Evolutionary conservation across 2,888 invertebrate species (phyloP), one percentile per base, ranked within the genome.

Genomic region (Perizoma affinitatum): DNA sequence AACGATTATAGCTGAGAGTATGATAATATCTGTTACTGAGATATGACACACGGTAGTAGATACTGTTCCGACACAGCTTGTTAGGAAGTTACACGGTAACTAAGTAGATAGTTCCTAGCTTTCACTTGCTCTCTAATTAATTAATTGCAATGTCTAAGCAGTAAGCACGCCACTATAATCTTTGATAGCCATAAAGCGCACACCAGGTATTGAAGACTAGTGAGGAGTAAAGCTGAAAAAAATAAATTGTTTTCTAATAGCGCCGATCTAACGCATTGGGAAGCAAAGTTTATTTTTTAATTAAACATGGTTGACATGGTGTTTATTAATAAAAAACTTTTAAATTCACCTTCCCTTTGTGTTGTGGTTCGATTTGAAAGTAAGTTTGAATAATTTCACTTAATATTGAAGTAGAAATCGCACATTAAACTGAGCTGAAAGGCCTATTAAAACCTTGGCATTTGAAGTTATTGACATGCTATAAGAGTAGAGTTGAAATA

Each of bases 61-160:
- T 22, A 57, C 61, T 45, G 45, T 50, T 47, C 45, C 46, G 51
- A 54, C 54, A 52, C 49, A 45, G 61, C 54, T 61, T 52, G 57
- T 61, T 58, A 58, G 50, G 41, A 47, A 54, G 52, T 35, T 56
- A 51, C 53, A 47, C 41, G 41, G 54, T 58, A 63, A 22, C 22
- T 22, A 22, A 22, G 48, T 33, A 46, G 50, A 44, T 40, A 54
- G 7, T 44, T 43, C 9, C 40, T 44, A 6, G 63, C 60, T 68
- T 65, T 68, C 67, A 50, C 65, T 56, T 51, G 50, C 59, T 63
- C 65, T 67, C 65, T 61, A 65, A 65, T 68, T 68, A 68, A 68
- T 67, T 65, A 65, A 65, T 68, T 65, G 61, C 63, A 65, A 60
- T 61, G 61, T 54, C 50, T 52, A 53, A 58, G 54, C 54, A 60